Evolutionary conservation across 2,797 vertebrate species (phyloP).

Genomic region (Eospalax fontanierii): DNA sequence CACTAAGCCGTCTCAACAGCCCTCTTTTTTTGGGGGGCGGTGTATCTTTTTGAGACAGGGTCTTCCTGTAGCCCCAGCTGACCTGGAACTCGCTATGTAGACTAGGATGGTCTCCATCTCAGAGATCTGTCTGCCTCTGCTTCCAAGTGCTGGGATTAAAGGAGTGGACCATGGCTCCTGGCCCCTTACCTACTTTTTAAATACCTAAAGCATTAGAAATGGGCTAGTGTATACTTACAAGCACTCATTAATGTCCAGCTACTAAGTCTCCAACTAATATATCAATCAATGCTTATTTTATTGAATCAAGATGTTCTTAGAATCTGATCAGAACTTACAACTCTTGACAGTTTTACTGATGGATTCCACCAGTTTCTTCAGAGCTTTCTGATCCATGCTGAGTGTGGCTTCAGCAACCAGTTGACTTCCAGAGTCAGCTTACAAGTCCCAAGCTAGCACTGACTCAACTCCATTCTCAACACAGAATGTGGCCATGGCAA

Average conservation of each 20-base stretch:
- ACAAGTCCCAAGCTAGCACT: neutral
- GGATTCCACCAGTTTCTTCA: slow-evolving; percentile 90
- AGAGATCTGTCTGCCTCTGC: neutral
- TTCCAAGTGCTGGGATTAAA: neutral
- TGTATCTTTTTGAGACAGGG: neutral
- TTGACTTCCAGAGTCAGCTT: neutral
- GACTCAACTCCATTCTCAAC: neutral
- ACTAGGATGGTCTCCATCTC: neutral
- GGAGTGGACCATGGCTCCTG: neutral
- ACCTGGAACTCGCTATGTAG: neutral
- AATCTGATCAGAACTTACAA: slow-evolving; percentile 91
- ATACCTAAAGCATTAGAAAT: neutral
- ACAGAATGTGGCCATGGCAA: slow-evolving; percentile 55
- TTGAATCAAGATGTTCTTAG: neutral
- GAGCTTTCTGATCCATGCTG: slow-evolving; percentile 89
- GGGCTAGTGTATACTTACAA: neutral
- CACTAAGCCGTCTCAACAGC: neutral
- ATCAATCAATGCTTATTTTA: neutral
- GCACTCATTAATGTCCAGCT: neutral
- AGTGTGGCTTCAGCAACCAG: slow-evolving; percentile 56
- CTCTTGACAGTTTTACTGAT: slow-evolving; percentile 91
- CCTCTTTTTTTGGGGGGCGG: no score
- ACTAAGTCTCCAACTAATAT: neutral
- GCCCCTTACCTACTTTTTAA: slow-evolving; percentile 19
- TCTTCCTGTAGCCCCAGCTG: neutral